Conservation (phyloP, 2,888 invertebrate genomes). For the Dicranocentrus wangi region DNA sequence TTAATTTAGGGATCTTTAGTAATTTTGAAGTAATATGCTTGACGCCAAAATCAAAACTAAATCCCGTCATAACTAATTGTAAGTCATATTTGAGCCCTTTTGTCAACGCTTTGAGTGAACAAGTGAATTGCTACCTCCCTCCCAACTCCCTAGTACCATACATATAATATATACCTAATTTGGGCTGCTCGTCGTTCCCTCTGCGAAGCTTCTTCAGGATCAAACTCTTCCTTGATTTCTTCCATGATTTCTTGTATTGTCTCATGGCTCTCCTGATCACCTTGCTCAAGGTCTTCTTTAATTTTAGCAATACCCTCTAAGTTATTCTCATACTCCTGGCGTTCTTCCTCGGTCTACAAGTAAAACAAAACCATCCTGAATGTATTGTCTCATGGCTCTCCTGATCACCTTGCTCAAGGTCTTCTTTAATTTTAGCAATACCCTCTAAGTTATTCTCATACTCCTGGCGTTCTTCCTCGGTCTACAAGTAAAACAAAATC, state of each 20-base stretch:
- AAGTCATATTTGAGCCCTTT: too few relatives aligned
- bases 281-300: conserved; percentile 76
- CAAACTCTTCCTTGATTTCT: conserved; percentile 78
- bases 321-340: conserved; percentile 80
- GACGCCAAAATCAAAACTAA: too few relatives aligned
- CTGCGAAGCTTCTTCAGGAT: conserved; percentile 16
- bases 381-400: conserved; percentile 79
- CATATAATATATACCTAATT: conserved; percentile 51
- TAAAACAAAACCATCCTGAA: too few relatives aligned
- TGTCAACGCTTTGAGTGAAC: too few relatives aligned
- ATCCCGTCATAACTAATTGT: too few relatives aligned
- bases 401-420: conserved; percentile 77
- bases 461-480: too few relatives aligned
- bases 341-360: conserved; percentile 75
- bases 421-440: conserved; percentile 79
- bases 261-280: conserved; percentile 79
- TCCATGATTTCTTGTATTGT: conserved; percentile 79
- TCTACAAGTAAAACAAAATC: too few relatives aligned
- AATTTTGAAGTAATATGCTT: too few relatives aligned
- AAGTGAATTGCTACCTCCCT: too few relatives aligned
- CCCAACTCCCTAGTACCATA: too few relatives aligned
- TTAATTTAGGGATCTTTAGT: too few relatives aligned
- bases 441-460: too few relatives aligned
- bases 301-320: conserved; percentile 80
- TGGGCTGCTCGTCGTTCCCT: conserved; percentile 43